A percentile compares a stretch with the other conserved stretches of the same genome.
Conservation (phyloP, 1,140 invertebrate species). For the Drosophila rhopaloa region DNA sequence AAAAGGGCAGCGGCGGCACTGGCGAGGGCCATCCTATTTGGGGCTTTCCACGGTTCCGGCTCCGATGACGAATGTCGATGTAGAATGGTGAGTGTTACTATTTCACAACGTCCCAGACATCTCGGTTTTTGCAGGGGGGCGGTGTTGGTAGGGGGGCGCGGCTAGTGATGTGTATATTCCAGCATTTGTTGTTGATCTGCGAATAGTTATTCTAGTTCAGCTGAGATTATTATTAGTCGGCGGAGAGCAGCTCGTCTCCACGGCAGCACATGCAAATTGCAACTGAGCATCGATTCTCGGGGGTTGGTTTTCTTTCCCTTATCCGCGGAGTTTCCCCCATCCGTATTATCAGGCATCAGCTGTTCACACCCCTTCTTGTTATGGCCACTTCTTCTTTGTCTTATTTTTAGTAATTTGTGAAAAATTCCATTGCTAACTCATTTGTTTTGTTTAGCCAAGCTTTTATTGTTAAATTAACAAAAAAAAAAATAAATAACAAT, state of each 20-base stretch:
- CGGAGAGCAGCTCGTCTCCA: constrained; percentile 8
- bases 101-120: constrained; percentile 40
- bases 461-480: constrained; percentile 28
- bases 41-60: constrained; percentile 18
- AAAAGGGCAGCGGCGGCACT: constrained; percentile 86
- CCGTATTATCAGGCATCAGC: constrained; percentile 21
- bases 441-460: constrained; percentile 33
- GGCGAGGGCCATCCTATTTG: constrained; percentile 86
- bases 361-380: not conserved
- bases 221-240: not conserved
- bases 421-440: constrained; percentile 19
- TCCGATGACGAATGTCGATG: constrained; percentile 47
- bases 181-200: constrained; percentile 19
- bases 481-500: constrained; percentile 20
- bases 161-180: constrained; percentile 17
- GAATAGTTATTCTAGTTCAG: constrained; percentile 1
- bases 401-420: not conserved
- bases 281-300: constrained; percentile 13
- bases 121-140: constrained; percentile 6
- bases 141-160: not conserved
- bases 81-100: constrained; percentile 4
- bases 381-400: not conserved
- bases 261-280: constrained; percentile 19
- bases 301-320: constrained; percentile 20
- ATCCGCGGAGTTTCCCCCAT: not conserved